Evolutionary conservation across 2,797 vertebrate species (phyloP).

Genomic region (Anisognathus igniventris): DNA sequence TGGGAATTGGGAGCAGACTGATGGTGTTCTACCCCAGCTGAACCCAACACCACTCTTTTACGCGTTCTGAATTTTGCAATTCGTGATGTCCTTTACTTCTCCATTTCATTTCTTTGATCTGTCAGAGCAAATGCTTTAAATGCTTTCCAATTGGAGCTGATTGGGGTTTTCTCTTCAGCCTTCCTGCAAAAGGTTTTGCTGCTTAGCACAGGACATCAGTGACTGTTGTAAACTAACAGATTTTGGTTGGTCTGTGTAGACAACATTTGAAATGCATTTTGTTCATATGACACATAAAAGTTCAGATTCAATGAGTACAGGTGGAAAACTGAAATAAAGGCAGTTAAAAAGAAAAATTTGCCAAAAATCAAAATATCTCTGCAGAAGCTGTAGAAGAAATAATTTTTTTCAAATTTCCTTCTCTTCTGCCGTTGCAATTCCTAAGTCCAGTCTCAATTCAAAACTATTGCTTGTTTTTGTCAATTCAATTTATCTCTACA

Average conservation of each 20-base stretch:
- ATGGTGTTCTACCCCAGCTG: background rate
- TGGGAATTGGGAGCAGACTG: background rate
- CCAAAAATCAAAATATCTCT: background rate
- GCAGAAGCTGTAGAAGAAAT: background rate
- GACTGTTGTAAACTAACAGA: background rate
- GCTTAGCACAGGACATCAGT: background rate
- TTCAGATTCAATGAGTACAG: background rate
- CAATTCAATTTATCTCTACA: background rate
- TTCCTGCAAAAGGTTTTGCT: background rate
- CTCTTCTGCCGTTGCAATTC: background rate
- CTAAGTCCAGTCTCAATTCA: background rate
- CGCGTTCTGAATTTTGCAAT: background rate
- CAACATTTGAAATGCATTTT: background rate
- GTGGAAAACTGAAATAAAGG: background rate
- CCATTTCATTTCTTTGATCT: background rate
- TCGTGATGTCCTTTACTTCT: background rate
- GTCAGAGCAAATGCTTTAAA: background rate
- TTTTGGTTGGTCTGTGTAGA: background rate
- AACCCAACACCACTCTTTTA: background rate
- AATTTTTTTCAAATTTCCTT: accelerated
- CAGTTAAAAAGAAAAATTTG: background rate
- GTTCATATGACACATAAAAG: background rate
- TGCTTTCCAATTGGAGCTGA: background rate
- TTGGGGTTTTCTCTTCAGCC: background rate
- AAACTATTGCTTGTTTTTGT: background rate